These are phyloP conservation scores for Aspidiotus rigidus DNA, from an alignment of 2,888 invertebrate species.

Conservation along the genomic window DNA sequence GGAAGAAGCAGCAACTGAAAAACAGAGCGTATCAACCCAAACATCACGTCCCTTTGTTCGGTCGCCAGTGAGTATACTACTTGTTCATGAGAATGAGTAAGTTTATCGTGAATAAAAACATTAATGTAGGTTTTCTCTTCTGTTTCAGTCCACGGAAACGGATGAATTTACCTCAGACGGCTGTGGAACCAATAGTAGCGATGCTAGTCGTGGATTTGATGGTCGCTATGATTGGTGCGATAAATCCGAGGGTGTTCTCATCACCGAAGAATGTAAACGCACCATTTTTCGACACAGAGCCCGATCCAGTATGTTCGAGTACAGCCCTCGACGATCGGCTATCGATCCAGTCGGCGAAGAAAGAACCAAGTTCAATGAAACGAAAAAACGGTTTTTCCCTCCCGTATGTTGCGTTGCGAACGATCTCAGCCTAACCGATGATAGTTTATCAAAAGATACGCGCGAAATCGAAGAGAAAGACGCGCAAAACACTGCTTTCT, in stretches of 20 bases:
- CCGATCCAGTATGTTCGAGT: slow-evolving; percentile 8
- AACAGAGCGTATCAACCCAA: slow-evolving; percentile 20
- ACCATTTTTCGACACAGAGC: slow-evolving; percentile 12
- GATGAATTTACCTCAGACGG: neutral
- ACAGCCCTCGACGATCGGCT: slow-evolving; percentile 1
- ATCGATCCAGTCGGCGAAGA: neutral
- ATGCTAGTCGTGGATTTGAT: neutral
- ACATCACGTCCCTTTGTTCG: slow-evolving; percentile 7
- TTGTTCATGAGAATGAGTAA: neutral
- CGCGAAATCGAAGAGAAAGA: neutral
- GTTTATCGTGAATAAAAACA: neutral
- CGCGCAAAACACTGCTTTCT: neutral
- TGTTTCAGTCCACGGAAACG: neutral
- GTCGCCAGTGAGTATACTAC: neutral
- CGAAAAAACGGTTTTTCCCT: neutral
- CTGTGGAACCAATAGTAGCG: neutral
- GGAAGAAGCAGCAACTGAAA: slow-evolving; percentile 7
- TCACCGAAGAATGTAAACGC: slow-evolving; percentile 21
- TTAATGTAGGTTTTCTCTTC: neutral
- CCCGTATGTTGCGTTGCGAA: neutral
- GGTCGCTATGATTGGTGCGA: slow-evolving; percentile 25
- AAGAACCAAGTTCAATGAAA: neutral
- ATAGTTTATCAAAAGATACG: neutral
- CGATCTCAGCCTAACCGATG: neutral
- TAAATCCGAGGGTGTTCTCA: slow-evolving; percentile 5